These are phyloP conservation scores for Campylorhamphus procurvoides DNA, from an alignment of 2,113 vertebrate species.

Conservation along the genomic window DNA sequence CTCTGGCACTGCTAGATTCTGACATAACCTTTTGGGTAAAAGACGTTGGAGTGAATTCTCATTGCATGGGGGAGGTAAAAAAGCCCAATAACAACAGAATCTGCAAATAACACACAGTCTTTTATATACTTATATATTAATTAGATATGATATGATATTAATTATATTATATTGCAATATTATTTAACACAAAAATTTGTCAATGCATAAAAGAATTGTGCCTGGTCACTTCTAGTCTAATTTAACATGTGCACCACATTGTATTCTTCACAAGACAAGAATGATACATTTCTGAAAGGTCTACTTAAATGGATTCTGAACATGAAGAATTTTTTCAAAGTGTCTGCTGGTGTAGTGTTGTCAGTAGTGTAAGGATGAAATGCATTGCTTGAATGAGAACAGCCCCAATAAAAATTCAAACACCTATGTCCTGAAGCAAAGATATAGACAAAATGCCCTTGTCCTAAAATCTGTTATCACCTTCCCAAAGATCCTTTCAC, in stretches of 20 bases:
- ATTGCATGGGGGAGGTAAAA: background rate
- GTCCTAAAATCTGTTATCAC: background rate
- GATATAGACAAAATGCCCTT: background rate
- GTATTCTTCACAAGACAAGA: background rate
- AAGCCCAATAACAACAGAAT: background rate
- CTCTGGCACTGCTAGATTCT: background rate
- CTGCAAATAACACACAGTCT: background rate
- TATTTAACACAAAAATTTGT: background rate
- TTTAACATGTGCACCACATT: accelerated
- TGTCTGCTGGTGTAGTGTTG: accelerated
- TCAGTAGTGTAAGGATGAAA: background rate
- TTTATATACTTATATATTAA: background rate
- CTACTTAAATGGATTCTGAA: background rate
- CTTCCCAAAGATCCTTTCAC: background rate
- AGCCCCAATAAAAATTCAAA: background rate
- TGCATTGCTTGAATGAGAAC: background rate
- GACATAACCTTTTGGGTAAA: background rate
- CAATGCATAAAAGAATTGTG: background rate
- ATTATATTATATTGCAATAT: background rate
- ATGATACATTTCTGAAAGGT: background rate
- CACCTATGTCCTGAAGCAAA: background rate
- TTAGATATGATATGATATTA: background rate
- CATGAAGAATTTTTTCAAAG: background rate
- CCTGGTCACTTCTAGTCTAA: background rate
- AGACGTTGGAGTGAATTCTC: background rate